phyloP scores from a whole-genome alignment of 92 coral and sea anemone genomes.

The Porites rus region DNA sequence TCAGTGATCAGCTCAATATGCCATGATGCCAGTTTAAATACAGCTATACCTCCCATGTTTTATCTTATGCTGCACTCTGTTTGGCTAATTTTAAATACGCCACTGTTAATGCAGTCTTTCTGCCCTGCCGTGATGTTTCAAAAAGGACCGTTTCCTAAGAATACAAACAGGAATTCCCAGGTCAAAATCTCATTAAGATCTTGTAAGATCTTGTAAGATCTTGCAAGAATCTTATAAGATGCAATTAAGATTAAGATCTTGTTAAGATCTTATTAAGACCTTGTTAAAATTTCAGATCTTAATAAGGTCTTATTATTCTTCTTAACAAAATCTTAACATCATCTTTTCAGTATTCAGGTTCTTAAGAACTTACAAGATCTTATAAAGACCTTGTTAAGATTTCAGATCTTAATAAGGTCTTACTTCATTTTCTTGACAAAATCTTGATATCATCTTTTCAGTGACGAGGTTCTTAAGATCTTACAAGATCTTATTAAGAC shows the following conservation, averaged over 20 bases:
- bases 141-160: too few relatives aligned
- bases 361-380: background rate
- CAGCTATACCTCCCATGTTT: too few relatives aligned
- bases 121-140: too few relatives aligned
- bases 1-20: too few relatives aligned
- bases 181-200: too few relatives aligned
- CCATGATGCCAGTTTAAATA: too few relatives aligned
- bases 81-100: too few relatives aligned
- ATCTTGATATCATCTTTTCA: background rate
- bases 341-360: slow-evolving; percentile 1
- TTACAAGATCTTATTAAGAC: slow-evolving; percentile 10
- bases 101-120: too few relatives aligned
- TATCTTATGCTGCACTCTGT: too few relatives aligned
- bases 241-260: background rate
- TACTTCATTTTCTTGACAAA: background rate
- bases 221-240: too few relatives aligned
- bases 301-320: background rate
- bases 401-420: background rate
- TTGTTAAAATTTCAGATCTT: slow-evolving; percentile 1
- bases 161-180: too few relatives aligned
- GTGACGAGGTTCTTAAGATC: background rate
- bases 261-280: background rate
- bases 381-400: background rate
- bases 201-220: background rate
- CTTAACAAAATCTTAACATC: background rate